Evolutionary conservation across 2,888 invertebrate genomes (phyloP).

Genomic region (Coelopa pilipes): DNA sequence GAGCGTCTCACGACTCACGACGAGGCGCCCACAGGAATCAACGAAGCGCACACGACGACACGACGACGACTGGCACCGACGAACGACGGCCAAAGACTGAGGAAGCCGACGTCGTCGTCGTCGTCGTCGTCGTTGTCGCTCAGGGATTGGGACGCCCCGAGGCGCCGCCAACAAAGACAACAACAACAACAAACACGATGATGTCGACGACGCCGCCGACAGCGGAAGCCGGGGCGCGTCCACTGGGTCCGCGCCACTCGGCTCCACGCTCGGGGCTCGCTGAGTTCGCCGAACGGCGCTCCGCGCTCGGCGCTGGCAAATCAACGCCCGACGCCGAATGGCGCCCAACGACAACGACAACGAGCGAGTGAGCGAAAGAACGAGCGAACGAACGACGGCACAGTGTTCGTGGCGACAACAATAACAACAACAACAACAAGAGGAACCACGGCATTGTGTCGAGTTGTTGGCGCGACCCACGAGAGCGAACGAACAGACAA

Average conservation of each 20-base stretch:
- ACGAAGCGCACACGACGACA: conserved; percentile 32
- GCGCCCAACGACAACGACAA: conserved; percentile 56
- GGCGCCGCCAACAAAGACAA: conserved; percentile 15
- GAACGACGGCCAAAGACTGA: conserved; percentile 47
- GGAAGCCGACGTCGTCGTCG: conserved; percentile 22
- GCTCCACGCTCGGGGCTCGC: conserved; percentile 28
- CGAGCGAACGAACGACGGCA: neutral
- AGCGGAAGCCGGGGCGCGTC: neutral
- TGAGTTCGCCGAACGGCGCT: conserved; percentile 1
- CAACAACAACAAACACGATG: conserved; percentile 30
- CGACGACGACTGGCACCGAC: conserved; percentile 40
- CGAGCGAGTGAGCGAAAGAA: neutral
- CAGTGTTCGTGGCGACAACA: conserved; percentile 8
- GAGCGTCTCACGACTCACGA: neutral
- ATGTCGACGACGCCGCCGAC: conserved; percentile 9
- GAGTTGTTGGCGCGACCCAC: conserved; percentile 37
- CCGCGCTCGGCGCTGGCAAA: conserved; percentile 25
- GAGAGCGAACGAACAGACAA: too few species aligned
- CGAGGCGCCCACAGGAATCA: conserved; percentile 26
- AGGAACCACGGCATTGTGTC: neutral
- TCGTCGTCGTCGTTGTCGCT: conserved; percentile 38
- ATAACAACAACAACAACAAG: too few species aligned
- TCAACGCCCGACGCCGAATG: conserved; percentile 51
- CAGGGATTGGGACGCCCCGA: conserved; percentile 47
- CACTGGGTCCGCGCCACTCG: conserved; percentile 39